Percentiles rank a stretch among this genome's conserved stretches.
These are phyloP conservation scores for Platyscapa corneri DNA, from an alignment of 1,140 invertebrate species.

Conservation along the genomic window DNA sequence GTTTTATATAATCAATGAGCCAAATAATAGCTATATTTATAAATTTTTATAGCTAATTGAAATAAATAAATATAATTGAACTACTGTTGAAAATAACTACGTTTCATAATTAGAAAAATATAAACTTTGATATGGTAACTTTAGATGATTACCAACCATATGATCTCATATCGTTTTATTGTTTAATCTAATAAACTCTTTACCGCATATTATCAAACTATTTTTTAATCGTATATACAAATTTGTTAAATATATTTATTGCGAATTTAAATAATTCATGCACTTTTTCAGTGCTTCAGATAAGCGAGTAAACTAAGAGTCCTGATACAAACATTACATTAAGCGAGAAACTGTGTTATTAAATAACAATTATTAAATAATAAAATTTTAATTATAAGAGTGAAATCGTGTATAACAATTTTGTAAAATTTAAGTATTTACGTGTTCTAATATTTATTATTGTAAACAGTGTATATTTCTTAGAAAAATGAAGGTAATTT, in stretches of 20 bases:
- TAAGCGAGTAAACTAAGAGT: not conserved
- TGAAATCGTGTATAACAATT: not conserved
- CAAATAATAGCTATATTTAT: no score
- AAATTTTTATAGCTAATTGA: no score
- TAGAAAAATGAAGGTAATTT: not conserved
- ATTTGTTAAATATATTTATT: not conserved
- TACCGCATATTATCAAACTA: not conserved
- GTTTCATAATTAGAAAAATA: not conserved
- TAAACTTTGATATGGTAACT: not conserved
- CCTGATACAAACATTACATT: not conserved
- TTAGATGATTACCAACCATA: not conserved
- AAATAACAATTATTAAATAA: not conserved
- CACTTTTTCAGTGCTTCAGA: not conserved
- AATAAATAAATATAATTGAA: no score
- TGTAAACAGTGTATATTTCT: not conserved
- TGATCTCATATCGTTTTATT: not conserved
- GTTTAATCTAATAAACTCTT: not conserved
- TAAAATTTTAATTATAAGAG: not conserved
- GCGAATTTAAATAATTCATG: not conserved
- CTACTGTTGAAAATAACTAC: not conserved
- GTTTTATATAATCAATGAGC: no score
- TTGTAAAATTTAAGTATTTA: not conserved
- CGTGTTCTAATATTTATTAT: not conserved
- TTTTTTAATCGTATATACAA: not conserved
- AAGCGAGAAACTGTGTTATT: not conserved